Evolutionary conservation across 2,797 vertebrate genomes (phyloP).

Genomic region (Streptopelia turtur): DNA sequence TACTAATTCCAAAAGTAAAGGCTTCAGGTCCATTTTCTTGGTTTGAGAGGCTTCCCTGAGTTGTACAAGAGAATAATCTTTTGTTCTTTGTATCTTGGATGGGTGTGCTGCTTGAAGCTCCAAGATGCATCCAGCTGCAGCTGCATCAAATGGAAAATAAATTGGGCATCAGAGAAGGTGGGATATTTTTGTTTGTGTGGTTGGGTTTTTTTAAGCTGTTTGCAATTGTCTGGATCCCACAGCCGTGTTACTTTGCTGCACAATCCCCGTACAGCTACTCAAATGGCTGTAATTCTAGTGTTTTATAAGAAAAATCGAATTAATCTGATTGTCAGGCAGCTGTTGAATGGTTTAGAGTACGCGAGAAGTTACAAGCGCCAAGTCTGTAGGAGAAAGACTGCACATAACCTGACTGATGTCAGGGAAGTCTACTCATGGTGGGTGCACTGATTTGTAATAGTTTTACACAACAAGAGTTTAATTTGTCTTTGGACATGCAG

Average conservation of each 20-base stretch:
- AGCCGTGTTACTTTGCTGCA: neutral
- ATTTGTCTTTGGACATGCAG: neutral
- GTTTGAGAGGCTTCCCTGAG: neutral
- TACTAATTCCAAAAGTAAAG: neutral
- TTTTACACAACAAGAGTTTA: neutral
- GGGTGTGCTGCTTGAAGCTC: neutral
- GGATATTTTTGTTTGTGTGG: no score
- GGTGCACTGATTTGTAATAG: neutral
- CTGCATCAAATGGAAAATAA: conserved; percentile 8
- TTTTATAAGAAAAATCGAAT: neutral
- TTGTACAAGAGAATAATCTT: conserved; percentile 1
- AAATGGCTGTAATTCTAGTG: neutral
- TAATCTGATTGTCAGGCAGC: neutral
- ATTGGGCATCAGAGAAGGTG: neutral
- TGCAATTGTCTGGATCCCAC: neutral
- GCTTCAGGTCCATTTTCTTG: neutral
- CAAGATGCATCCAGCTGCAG: conserved; percentile 26
- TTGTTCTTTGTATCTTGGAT: conserved; percentile 21
- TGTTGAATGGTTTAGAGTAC: neutral
- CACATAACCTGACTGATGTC: neutral
- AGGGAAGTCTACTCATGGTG: neutral
- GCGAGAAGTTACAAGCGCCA: neutral
- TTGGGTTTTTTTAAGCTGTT: neutral
- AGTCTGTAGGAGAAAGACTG: neutral
- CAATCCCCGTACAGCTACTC: neutral